These are phyloP conservation scores for Echinarachnius parma DNA, from an alignment of 53 echinoderm and acorn worm genomes.

Conservation along the genomic window DNA sequence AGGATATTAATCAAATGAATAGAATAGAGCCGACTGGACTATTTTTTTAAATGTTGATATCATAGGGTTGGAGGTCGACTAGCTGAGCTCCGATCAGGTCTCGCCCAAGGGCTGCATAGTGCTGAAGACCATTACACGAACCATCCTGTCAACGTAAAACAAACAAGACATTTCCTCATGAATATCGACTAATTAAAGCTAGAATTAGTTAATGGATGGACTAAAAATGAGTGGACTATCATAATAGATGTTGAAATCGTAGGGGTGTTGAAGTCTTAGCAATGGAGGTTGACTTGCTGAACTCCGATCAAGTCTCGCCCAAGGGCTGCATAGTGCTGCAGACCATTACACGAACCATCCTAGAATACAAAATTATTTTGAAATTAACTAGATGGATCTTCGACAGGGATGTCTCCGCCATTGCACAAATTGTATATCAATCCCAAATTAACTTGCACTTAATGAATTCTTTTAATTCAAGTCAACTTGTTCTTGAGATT, in stretches of 20 bases:
- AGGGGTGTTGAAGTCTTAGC: no score
- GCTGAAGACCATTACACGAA: slow-evolving; percentile 96
- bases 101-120: slow-evolving; percentile 93
- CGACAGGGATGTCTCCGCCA: no score
- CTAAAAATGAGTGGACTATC: background rate
- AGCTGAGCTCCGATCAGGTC: slow-evolving; percentile 87
- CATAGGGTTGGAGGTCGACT: slow-evolving; percentile 72
- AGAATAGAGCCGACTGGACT: background rate
- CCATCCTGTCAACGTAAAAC: slow-evolving; percentile 70
- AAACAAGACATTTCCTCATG: no score
- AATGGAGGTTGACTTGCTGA: slow-evolving; percentile 57
- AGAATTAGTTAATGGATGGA: background rate
- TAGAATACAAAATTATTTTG: background rate
- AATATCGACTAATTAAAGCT: no score
- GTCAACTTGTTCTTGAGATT: no score
- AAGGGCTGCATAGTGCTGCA: slow-evolving; percentile 70
- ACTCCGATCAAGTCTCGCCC: slow-evolving; percentile 66
- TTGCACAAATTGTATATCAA: no score
- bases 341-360: slow-evolving; percentile 71
- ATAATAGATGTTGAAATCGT: background rate
- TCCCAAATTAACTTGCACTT: no score
- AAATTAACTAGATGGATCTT: no score
- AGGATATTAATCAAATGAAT: background rate
- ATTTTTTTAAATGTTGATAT: slow-evolving; percentile 15
- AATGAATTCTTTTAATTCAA: no score